These are phyloP conservation scores for Alcedo atthis DNA, from an alignment of 2,797 vertebrate species.

Conservation along the genomic window DNA sequence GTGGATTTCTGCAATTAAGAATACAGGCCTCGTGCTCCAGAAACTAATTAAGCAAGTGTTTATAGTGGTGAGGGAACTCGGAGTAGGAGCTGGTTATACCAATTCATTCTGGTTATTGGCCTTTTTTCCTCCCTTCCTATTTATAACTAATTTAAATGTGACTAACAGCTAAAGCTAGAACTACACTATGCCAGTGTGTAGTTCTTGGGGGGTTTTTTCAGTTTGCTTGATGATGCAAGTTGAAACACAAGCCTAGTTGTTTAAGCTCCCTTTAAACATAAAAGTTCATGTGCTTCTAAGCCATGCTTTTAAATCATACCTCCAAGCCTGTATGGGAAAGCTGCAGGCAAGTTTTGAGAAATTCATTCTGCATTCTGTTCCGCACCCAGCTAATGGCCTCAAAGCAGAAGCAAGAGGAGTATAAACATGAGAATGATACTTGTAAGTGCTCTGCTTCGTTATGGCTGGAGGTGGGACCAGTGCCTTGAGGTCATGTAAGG, in stretches of 20 bases:
- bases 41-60: slow-evolving; percentile 22
- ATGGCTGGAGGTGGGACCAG: background rate
- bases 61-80: background rate
- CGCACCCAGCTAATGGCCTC: background rate
- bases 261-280: background rate
- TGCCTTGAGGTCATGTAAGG: background rate
- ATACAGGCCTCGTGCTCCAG: background rate
- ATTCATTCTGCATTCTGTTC: background rate
- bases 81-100: background rate
- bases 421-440: background rate
- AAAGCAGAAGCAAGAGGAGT: background rate
- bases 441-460: background rate
- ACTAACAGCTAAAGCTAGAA: background rate
- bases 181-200: background rate
- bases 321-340: background rate
- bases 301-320: background rate
- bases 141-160: background rate
- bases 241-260: slow-evolving; percentile 29
- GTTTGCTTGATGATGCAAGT: background rate
- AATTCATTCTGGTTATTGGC: background rate
- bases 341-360: background rate
- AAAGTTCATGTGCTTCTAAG: background rate
- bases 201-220: background rate
- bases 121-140: background rate
- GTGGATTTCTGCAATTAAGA: background rate